phyloP scores from a whole-genome alignment of 64 coral and sea anemone genomes.

The Montipora sp. region DNA sequence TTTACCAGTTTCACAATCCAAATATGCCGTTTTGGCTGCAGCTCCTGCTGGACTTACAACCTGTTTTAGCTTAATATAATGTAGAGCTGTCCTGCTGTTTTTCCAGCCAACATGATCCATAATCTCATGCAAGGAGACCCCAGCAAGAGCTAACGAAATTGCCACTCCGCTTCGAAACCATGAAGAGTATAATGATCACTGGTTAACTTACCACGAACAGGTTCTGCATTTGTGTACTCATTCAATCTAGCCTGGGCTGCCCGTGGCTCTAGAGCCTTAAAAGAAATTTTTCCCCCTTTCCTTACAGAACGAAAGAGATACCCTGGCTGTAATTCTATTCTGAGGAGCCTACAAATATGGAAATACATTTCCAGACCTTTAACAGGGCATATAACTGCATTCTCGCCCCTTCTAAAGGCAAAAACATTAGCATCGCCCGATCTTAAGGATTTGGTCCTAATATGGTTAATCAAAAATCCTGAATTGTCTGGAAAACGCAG shows the following conservation, averaged over 20 bases:
- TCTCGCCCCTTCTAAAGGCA: conserved; percentile 3
- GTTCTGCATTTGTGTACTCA: neutral
- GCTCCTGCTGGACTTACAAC: conserved; percentile 40
- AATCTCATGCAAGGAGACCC: no score
- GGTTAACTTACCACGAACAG: no score
- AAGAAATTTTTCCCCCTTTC: neutral
- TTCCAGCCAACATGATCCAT: conserved; percentile 19
- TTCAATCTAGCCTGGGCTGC: conserved; percentile 30
- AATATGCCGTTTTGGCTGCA: neutral
- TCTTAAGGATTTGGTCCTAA: conserved; percentile 37
- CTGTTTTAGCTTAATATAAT: conserved; percentile 50
- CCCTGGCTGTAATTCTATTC: neutral
- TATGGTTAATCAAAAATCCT: conserved; percentile 41
- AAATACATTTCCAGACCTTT: conserved; percentile 17
- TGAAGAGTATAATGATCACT: conserved; percentile 1
- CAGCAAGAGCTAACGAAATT: no score
- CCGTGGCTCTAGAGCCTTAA: neutral
- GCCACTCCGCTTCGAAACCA: conserved; percentile 48
- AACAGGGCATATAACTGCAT: neutral
- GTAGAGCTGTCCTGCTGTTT: conserved; percentile 3
- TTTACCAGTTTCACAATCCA: no score
- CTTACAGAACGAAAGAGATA: conserved; percentile 15
- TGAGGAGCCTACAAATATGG: conserved; percentile 12
- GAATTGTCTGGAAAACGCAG: conserved; percentile 22
- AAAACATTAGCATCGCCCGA: conserved; percentile 15